Conservation (phyloP, 2,888 invertebrate genomes). For the Phania funesta region DNA sequence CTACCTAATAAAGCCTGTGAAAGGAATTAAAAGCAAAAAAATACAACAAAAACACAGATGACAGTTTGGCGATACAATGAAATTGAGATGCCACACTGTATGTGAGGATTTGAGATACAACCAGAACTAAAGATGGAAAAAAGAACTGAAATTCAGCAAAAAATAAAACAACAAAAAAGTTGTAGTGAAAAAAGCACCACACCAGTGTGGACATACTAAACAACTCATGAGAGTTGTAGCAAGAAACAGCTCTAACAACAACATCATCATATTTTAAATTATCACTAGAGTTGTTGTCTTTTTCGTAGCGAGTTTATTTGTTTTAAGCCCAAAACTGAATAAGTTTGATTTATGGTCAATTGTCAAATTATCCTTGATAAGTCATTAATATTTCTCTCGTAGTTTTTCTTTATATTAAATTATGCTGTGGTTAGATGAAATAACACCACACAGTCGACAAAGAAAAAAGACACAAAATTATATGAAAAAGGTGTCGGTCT, state of each 20-base stretch:
- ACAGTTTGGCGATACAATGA: conserved; percentile 64
- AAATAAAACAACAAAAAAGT: conserved; percentile 11
- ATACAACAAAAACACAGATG: conserved; percentile 42
- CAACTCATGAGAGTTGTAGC: conserved; percentile 30
- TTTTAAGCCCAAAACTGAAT: conserved; percentile 51
- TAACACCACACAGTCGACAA: not conserved
- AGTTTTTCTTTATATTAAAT: conserved; percentile 60
- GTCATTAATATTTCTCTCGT: conserved; percentile 78
- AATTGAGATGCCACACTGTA: conserved; percentile 67
- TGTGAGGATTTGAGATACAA: conserved; percentile 33
- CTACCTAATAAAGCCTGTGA: conserved; percentile 29
- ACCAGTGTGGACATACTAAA: conserved; percentile 48
- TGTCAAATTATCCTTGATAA: conserved; percentile 81
- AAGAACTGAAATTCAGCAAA: conserved; percentile 13
- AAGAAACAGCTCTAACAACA: conserved; percentile 27
- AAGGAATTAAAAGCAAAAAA: conserved; percentile 41
- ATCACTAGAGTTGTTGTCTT: conserved; percentile 48
- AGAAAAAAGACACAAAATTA: not conserved
- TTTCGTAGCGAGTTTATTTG: conserved; percentile 15
- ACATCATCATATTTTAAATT: conserved; percentile 58
- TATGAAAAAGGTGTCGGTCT: conserved; percentile 58
- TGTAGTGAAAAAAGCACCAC: conserved; percentile 12
- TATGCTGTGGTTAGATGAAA: conserved; percentile 64
- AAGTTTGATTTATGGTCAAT: conserved; percentile 79
- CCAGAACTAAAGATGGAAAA: not conserved